Evolutionary conservation across 2,113 vertebrate genomes (phyloP), one percentile per base, ranked within the genome.

Genomic region (Dolichallabes microphthalmus): DNA sequence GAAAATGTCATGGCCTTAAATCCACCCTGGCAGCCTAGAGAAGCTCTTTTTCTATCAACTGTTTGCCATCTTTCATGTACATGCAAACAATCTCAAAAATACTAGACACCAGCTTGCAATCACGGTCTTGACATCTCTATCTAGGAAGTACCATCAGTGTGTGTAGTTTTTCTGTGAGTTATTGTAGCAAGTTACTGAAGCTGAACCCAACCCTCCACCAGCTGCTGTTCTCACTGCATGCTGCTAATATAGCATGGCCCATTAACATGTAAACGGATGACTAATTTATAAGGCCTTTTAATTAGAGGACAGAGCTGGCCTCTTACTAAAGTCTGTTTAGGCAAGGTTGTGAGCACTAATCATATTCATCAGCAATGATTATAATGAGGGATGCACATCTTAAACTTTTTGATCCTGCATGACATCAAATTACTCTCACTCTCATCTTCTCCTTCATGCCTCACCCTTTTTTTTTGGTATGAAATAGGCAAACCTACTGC

Each of bases 351-450:
- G 91, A 93, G 93, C 94, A 92, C 92, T 86, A 91, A 91, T 92
- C 88, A 86, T 90, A 92, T 93, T 92, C 92, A 94, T 94, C 93
- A 93, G 89, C 82, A 88, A 87, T 89, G 92, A 93, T 92, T 93
- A 93, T 94, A 93, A 91, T 79, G 50, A 87, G 66, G 78, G 82
- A 64, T 58, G 12, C 71, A 90, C 90, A 86, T 90, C 87, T 90
- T 90, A 89, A 86, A 87, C 83, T 82, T 87, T 90, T 58, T 82
- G 81, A 75, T 64, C 71, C 71, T 76, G 82, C 45, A 63, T 9
- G 35, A 63, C 71, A 57, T 82, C 17, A 53, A 86, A 81, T 86
- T 76, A 86, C 64, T 77, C 73, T 85, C 58, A 60, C 82, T 61
- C 30, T 45, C 8, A 0, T 45, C 71, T 63, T 75, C n/a, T 69